Base-by-base conservation (phyloP, 2,113 vertebrate species). In the Heteronetta atricapilla region DNA sequence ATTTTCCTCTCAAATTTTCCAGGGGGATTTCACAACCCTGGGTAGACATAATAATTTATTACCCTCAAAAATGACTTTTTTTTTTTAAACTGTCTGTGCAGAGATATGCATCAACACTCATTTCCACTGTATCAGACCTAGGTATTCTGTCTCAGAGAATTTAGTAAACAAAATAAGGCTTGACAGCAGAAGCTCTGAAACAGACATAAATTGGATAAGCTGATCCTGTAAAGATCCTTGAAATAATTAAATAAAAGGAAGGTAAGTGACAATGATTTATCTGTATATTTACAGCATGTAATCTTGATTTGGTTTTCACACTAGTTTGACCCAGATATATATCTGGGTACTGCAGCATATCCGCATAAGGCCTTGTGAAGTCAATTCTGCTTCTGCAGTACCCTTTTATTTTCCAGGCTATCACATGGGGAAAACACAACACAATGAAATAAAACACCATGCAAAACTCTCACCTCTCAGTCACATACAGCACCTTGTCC, bases 1-100 rank as follows among this genome's bases (percentile, higher is more conserved):
- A 78, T 86, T 96, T 92, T 78, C 48, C 66, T 88, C 69, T 36
- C 34, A 78, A 86, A 64, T 53, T 44, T 89, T 95, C 46, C 48
- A 78, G 34, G 22, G 48, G n/a, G 52, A 90, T 63, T 90, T 92
- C 69, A 86, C 29, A 90, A 84, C 9, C 25, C 20, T 82, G 29
- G 23, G 74, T 2, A 76, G 66, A 70, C 22, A 36, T 0, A 63
- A 36, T 74, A 88, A 82, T 79, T 60, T 86, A 88, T 84, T 88
- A 67, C 34, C 83, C 11, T 0, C 59, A 59, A 60, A 90, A 88
- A 83, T 20, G 1, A 29, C 15, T 63, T 15, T 12, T 36, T 64
- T 38, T 60, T 25, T 7, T 48, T 18, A 33, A 33, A 42, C 25
- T 53, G 8, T 1, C 7, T 68, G 10, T 34, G 56, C 60, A 78